Conservation (phyloP, 2,797 vertebrate genomes). For the Neosalanx taihuensis region DNA sequence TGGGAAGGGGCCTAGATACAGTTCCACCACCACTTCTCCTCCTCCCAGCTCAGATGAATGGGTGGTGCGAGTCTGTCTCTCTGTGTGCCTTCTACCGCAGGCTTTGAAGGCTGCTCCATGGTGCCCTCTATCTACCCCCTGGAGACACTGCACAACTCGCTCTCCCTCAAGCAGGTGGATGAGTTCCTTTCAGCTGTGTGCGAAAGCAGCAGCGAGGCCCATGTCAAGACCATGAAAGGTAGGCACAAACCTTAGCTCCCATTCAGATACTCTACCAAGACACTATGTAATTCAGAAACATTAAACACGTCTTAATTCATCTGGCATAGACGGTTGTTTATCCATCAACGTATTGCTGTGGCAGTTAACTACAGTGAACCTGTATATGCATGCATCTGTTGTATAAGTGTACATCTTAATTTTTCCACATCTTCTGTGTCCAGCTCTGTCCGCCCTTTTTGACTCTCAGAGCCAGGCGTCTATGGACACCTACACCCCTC, state of each 20-base stretch:
- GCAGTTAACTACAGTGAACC: too few relatives aligned
- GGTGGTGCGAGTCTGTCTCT: constrained; percentile 34
- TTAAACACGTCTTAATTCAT: neutral
- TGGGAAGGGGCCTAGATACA: neutral
- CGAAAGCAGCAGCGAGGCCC: constrained; percentile 80
- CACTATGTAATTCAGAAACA: neutral
- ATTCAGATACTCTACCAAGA: neutral
- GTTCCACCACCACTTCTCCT: neutral
- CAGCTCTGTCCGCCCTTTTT: constrained; percentile 80
- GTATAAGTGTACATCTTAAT: neutral
- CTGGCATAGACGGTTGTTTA: neutral
- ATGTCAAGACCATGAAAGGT: constrained; percentile 84
- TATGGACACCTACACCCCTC: constrained; percentile 75
- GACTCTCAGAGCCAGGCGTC: constrained; percentile 83
- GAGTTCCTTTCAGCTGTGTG: constrained; percentile 89
- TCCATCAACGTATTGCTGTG: neutral
- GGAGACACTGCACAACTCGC: constrained; percentile 97
- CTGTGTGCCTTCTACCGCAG: constrained; percentile 67
- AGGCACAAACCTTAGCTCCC: constrained; percentile 23
- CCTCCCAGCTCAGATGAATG: constrained; percentile 20
- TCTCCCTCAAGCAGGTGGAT: constrained; percentile 93
- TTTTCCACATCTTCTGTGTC: constrained; percentile 2
- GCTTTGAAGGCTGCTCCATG: constrained; percentile 97
- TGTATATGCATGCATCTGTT: neutral
- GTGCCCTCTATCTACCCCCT: constrained; percentile 95